These are phyloP conservation scores for Chymomyza procnemis DNA, from an alignment of 2,888 invertebrate genomes.

Conservation along the genomic window DNA sequence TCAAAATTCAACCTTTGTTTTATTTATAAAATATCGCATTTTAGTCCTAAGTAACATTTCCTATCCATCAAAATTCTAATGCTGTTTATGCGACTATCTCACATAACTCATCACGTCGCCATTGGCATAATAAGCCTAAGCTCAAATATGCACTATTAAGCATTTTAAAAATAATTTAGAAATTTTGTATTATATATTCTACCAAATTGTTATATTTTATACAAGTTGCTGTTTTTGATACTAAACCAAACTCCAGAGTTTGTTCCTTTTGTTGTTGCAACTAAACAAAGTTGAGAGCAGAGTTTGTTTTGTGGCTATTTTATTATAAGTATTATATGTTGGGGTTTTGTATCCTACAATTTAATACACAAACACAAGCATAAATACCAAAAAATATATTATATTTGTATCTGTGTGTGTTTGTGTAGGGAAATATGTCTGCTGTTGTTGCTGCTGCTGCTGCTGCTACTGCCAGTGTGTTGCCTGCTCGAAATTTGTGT, in stretches of 20 bases:
- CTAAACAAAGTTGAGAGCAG: constrained; percentile 28
- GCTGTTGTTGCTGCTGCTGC: constrained; percentile 18
- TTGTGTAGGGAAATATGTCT: constrained; percentile 18
- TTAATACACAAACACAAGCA: constrained; percentile 52
- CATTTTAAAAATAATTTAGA: background rate
- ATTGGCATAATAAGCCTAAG: no score
- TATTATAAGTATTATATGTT: constrained; percentile 39
- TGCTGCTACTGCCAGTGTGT: constrained; percentile 31
- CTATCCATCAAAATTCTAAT: no score
- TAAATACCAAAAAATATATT: constrained; percentile 48
- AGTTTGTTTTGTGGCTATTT: constrained; percentile 68
- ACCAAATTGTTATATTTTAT: background rate
- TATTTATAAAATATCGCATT: no score
- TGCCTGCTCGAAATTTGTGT: constrained; percentile 69
- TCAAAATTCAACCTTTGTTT: no score
- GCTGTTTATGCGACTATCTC: no score
- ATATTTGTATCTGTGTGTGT: constrained; percentile 19
- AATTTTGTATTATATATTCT: background rate
- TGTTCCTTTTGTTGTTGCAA: background rate
- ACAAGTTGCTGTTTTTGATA: background rate
- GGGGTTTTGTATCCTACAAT: constrained; percentile 9
- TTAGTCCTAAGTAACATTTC: no score
- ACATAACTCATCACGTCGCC: no score
- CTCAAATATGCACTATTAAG: no score
- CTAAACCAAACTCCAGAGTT: background rate